Evolutionary conservation across 1,140 invertebrate species (phyloP).

Genomic region (Armadillidium nasatum): DNA sequence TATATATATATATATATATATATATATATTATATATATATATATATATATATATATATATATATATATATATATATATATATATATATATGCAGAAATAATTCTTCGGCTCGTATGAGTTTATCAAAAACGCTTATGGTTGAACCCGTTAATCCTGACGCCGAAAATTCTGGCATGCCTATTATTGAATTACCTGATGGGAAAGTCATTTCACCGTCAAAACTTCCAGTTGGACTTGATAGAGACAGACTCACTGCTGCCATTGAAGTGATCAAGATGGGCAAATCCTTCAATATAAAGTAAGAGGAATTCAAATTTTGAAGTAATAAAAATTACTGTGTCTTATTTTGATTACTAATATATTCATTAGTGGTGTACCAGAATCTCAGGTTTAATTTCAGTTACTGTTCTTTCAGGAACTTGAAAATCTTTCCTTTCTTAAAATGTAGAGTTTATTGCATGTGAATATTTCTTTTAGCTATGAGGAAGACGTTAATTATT

Average conservation of each 20-base stretch:
- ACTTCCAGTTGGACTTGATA: slow-evolving; percentile 47
- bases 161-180: slow-evolving; percentile 14
- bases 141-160: neutral
- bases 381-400: no score
- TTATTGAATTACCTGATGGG: slow-evolving; percentile 46
- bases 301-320: slow-evolving; percentile 36
- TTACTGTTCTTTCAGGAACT: no score
- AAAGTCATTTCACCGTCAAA: slow-evolving; percentile 47
- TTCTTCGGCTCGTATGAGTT: slow-evolving; percentile 50
- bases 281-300: slow-evolving; percentile 39
- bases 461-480: no score
- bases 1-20: slow-evolving; percentile 29
- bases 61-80: neutral
- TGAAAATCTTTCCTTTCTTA: no score
- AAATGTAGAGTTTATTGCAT: no score
- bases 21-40: slow-evolving; percentile 24
- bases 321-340: slow-evolving; percentile 1
- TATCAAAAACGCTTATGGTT: slow-evolving; percentile 28
- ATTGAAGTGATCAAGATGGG: slow-evolving; percentile 40
- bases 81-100: slow-evolving; percentile 46
- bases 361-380: no score
- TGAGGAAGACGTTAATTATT: no score
- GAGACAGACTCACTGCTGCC: slow-evolving; percentile 49
- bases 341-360: neutral
- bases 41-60: slow-evolving; percentile 18